Evolutionary conservation across 1,140 invertebrate species (phyloP).

Genomic region (Hormaphis cornu): DNA sequence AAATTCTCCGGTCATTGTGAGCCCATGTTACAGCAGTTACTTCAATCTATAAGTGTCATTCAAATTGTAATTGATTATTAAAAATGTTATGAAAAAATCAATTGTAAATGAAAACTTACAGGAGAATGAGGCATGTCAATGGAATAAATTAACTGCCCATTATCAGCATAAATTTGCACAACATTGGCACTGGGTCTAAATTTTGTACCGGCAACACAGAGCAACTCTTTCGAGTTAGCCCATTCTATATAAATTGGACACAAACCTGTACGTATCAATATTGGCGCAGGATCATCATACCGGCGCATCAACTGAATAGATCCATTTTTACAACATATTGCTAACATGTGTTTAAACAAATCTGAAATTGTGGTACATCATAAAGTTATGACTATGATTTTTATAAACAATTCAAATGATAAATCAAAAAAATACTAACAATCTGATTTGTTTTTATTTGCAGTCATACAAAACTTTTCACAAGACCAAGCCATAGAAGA

Average conservation of each 20-base stretch:
- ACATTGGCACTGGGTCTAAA: conserved; percentile 55
- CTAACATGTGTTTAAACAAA: conserved; percentile 63
- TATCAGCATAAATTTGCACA: conserved; percentile 70
- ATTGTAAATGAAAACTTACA: conserved; percentile 43
- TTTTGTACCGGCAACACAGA: conserved; percentile 79
- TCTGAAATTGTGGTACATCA: conserved; percentile 40
- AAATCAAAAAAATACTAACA: neutral
- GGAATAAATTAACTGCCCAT: conserved; percentile 62
- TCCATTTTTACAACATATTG: conserved; percentile 80
- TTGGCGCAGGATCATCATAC: conserved; percentile 85
- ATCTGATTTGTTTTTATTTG: conserved; percentile 54
- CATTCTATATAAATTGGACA: conserved; percentile 81
- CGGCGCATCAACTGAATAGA: conserved; percentile 77
- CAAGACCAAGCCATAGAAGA: conserved; percentile 90
- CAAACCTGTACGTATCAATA: conserved; percentile 70
- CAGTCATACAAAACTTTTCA: conserved; percentile 97
- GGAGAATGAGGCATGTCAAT: conserved; percentile 63
- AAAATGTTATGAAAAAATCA: too few relatives aligned
- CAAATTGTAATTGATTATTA: neutral
- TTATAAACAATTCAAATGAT: neutral
- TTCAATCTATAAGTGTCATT: conserved; percentile 52
- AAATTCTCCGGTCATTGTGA: conserved; percentile 88
- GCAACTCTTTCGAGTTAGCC: conserved; percentile 85
- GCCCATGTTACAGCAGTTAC: conserved; percentile 94
- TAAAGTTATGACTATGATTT: neutral